Percentiles rank a stretch among this genome's conserved stretches.
Conservation (phyloP, 2,113 vertebrate species). For the Smithornis capensis region DNA sequence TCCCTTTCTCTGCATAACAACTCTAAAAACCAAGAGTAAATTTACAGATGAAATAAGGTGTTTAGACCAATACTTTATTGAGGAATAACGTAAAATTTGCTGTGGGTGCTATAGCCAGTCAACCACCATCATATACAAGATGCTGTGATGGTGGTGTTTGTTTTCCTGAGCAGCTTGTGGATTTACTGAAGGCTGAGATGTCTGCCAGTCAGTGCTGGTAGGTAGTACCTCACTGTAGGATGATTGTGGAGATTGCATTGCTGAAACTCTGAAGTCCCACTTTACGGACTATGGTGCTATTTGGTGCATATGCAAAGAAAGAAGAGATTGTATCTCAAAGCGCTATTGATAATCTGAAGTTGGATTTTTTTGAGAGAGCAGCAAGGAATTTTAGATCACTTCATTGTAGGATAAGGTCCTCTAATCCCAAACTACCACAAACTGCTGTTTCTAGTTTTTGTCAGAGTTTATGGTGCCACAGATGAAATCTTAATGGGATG, state of each 20-base stretch:
- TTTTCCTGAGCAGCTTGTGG: neutral
- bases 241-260: neutral
- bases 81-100: neutral
- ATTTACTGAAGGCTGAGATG: neutral
- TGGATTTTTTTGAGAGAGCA: neutral
- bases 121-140: neutral
- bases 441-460: neutral
- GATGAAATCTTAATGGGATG: neutral
- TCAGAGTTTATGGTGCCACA: neutral
- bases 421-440: neutral
- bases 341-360: fast-evolving
- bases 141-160: neutral
- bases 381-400: neutral
- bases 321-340: neutral
- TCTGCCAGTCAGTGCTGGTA: neutral
- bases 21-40: neutral
- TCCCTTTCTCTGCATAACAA: neutral
- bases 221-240: neutral
- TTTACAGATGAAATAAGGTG: neutral
- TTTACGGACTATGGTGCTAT: neutral
- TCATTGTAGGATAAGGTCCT: fast-evolving
- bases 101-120: neutral
- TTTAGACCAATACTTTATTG: neutral
- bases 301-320: fast-evolving
- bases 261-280: neutral